Base-by-base conservation (phyloP, 2,888 invertebrate genomes). In the Schrankia costaestrigalis region DNA sequence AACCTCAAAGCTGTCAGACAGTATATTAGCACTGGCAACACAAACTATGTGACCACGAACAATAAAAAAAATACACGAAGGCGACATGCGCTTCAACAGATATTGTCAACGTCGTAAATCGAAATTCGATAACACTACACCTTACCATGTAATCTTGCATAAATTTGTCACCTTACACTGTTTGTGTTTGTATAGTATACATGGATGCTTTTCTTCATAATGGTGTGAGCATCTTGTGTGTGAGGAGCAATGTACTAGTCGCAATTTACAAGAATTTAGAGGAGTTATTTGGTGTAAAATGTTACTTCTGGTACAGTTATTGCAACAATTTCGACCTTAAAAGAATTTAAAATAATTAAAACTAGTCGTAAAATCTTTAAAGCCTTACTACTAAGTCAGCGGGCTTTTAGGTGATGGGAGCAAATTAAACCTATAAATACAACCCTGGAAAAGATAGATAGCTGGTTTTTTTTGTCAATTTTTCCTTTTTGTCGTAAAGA, bases 91-190 rank as follows among this genome's bases (percentile, higher is more conserved):
- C 80, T 71, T 82, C 74, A 67, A 57, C 59, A 62, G 78, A 79
- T 79, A 80, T 64, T 63, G 57, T 49, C 61, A 57, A 61, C 63
- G 54, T 64, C 64, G 81, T 84, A 83, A 82, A 82, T 79, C 81
- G 83, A 74, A 81, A 85, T 79, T 81, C 81, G 85, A 85, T 85
- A 85, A 83, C 76, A 56, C 63, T 33, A 15, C 15, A 29, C 19
- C 32, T 39, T 55, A 42, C 35, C 32, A 38, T 31, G 56, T 38
- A 55, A 48, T 36, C 27, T 28, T 21, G 32, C 6, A 41, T 40
- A 58, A 57, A 55, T 62, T 66, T 76, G 74, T 75, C 74, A 75
- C 70, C 61, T 46, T 53, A 53, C 41, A 31, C 29, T 31, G 10
- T 6, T 37, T 22, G 23, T 9, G n/a, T 21, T n/a, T 21, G 21